These are phyloP conservation scores for Dynastes tityus DNA, from an alignment of 2,888 invertebrate genomes.

Conservation along the genomic window DNA sequence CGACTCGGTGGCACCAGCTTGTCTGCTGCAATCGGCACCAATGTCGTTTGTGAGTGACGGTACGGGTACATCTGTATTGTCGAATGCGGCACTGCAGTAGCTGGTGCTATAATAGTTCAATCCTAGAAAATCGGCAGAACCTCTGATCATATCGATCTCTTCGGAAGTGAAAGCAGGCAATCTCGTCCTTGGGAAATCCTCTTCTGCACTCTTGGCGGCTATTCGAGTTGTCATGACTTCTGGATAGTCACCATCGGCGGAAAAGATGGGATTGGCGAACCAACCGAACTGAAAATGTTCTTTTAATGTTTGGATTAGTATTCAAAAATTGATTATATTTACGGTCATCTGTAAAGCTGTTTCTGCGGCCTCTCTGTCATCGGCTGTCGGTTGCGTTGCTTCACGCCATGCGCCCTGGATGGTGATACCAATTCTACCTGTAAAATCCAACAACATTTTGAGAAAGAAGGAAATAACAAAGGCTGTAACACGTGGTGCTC, in stretches of 20 bases:
- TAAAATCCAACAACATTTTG: not conserved
- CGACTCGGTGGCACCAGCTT: constrained; percentile 70
- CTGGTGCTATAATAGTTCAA: constrained; percentile 26
- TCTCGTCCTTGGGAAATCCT: constrained; percentile 75
- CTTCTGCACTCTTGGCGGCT: constrained; percentile 73
- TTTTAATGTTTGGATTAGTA: too few relatives aligned
- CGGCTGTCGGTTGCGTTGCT: constrained; percentile 65
- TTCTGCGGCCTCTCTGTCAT: constrained; percentile 73
- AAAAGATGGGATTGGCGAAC: constrained; percentile 80
- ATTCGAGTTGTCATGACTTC: constrained; percentile 76
- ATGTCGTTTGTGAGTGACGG: constrained; percentile 65
- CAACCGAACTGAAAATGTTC: constrained; percentile 73
- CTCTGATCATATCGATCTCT: constrained; percentile 75
- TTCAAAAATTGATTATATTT: constrained; percentile 47
- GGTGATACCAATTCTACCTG: constrained; percentile 76
- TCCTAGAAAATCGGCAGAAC: constrained; percentile 78
- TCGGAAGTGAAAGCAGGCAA: constrained; percentile 75
- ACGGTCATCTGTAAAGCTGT: constrained; percentile 74
- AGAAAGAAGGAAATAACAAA: too few relatives aligned
- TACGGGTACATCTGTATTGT: constrained; percentile 52
- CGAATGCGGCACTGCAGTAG: constrained; percentile 2
- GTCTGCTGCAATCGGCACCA: constrained; percentile 13
- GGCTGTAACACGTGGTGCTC: too few relatives aligned
- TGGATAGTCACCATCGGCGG: constrained; percentile 77
- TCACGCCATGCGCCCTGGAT: constrained; percentile 74